Conservation (phyloP, 2,797 vertebrate genomes). For the Sciaenops ocellatus region DNA sequence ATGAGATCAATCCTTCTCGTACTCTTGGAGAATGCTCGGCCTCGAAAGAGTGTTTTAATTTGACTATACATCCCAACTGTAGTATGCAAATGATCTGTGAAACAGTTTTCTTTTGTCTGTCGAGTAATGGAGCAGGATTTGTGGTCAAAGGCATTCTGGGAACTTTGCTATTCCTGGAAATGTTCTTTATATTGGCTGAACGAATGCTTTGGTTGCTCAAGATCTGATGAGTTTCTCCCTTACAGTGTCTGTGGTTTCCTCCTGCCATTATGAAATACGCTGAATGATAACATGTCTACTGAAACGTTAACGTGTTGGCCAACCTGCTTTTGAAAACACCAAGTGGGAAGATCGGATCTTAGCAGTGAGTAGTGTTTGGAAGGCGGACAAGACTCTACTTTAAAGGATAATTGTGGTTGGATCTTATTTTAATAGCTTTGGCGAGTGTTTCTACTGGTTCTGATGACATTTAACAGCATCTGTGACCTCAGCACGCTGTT, state of each 20-base stretch:
- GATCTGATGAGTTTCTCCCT: not conserved
- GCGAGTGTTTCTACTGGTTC: not conserved
- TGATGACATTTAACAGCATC: not conserved
- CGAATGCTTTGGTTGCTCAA: not conserved
- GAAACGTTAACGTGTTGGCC: not conserved
- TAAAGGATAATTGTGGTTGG: not conserved
- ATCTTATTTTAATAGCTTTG: not conserved
- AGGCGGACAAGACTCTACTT: not conserved
- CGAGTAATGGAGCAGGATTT: not conserved
- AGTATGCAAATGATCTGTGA: not conserved
- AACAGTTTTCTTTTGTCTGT: slow-evolving; percentile 13
- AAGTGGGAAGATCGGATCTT: not conserved
- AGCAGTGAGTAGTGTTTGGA: not conserved
- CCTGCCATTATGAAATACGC: not conserved
- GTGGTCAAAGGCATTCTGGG: slow-evolving; percentile 1
- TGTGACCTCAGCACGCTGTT: not conserved
- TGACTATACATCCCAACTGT: not conserved
- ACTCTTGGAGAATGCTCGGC: too few species aligned
- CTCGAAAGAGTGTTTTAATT: not conserved
- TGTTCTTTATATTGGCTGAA: slow-evolving; percentile 26
- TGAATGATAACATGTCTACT: not conserved
- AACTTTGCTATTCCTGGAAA: slow-evolving; percentile 8
- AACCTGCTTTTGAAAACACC: not conserved
- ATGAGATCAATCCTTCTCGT: not conserved
- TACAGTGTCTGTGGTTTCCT: not conserved